A percentile compares a stretch with the other conserved stretches of the same genome.
These are phyloP conservation scores for Aphaenogaster floridana DNA, from an alignment of 1,140 invertebrate genomes.

Conservation along the genomic window DNA sequence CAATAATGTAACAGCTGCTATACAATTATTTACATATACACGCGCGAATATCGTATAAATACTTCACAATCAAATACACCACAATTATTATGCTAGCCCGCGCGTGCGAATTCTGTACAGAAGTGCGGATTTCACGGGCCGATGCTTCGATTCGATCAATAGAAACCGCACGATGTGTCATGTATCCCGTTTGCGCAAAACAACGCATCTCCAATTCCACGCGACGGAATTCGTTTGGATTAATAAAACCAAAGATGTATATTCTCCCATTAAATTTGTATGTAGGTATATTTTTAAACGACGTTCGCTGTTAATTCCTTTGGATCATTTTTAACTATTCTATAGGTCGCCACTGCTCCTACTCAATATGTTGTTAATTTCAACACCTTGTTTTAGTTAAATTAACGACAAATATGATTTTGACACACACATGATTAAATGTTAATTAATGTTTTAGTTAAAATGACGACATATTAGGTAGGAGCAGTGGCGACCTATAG, in stretches of 20 bases:
- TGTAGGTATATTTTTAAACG: not conserved
- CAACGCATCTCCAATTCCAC: slow-evolving; percentile 14
- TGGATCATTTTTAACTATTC: no score
- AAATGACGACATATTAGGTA: no score
- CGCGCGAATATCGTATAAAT: not conserved
- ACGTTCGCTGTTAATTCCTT: no score
- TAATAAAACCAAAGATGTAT: slow-evolving; percentile 9
- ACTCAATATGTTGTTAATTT: no score
- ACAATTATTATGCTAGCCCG: slow-evolving; percentile 5
- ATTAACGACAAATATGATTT: no score
- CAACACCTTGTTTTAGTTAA: no score
- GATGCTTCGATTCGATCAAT: slow-evolving; percentile 39
- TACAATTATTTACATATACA: not conserved
- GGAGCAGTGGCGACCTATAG: no score
- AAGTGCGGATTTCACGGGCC: slow-evolving; percentile 38
- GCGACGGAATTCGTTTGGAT: not conserved
- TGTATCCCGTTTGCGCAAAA: slow-evolving; percentile 17
- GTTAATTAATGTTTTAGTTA: no score
- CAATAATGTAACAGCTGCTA: not conserved
- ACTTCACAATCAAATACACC: slow-evolving; percentile 26
- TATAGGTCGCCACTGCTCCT: no score
- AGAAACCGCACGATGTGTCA: not conserved
- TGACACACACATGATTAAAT: no score
- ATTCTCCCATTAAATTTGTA: not conserved
- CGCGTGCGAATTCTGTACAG: not conserved